These are phyloP conservation scores for Pionites leucogaster DNA, from an alignment of 2,113 vertebrate genomes.

Conservation along the genomic window DNA sequence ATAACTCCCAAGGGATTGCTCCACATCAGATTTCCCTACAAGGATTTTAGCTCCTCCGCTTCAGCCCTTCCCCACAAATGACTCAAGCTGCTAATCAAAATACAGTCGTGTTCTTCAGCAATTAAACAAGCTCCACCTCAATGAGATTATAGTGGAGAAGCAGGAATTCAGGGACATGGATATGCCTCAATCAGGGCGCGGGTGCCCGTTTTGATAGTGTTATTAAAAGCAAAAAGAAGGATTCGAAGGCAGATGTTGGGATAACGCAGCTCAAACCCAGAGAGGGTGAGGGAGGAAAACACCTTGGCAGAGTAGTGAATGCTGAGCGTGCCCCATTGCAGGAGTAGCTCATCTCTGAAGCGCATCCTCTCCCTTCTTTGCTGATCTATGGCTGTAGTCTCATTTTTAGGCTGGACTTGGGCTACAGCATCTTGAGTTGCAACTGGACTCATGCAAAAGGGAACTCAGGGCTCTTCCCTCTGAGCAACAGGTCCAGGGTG, in stretches of 20 bases:
- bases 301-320: neutral
- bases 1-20: constrained; percentile 33
- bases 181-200: neutral
- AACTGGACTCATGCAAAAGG: neutral
- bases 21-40: constrained; percentile 60
- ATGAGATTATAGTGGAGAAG: neutral
- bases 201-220: neutral
- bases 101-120: constrained; percentile 39
- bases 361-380: neutral
- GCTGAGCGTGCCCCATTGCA: neutral
- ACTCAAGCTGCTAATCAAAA: constrained; percentile 58
- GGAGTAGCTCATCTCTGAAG: neutral
- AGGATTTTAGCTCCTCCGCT: constrained; percentile 47
- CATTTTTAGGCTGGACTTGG: neutral
- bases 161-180: neutral
- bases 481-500: neutral
- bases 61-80: constrained; percentile 58
- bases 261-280: neutral
- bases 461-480: neutral
- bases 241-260: neutral
- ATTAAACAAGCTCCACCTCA: constrained; percentile 18
- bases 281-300: neutral
- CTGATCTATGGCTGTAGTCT: neutral
- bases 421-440: neutral
- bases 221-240: neutral